Evolutionary conservation across 2,888 invertebrate genomes (phyloP).

Genomic region (Mellilla xanthometata): DNA sequence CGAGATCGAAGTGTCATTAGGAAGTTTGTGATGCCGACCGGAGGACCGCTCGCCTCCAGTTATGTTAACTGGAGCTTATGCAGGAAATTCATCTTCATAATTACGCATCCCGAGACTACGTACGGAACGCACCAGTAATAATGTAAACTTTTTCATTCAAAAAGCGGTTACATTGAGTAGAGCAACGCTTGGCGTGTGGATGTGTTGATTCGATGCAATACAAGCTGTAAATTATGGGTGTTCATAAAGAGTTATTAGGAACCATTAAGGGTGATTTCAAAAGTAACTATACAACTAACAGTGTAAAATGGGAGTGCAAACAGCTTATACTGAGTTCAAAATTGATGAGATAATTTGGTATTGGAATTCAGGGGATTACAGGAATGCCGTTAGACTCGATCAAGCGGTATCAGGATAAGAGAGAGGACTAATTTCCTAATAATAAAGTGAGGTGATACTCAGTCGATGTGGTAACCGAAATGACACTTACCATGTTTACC

Average conservation of each 20-base stretch:
- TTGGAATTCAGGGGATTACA: conserved; percentile 44
- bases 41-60: conserved; percentile 36
- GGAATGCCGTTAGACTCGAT: conserved; percentile 59
- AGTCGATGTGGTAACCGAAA: conserved; percentile 65
- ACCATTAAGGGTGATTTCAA: conserved; percentile 9
- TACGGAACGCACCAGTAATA: conserved; percentile 48
- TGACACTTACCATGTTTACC: conserved; percentile 38
- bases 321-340: conserved; percentile 36
- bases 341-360: conserved; percentile 49
- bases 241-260: conserved; percentile 20
- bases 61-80: conserved; percentile 63
- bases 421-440: conserved; percentile 61
- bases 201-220: background rate
- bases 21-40: conserved; percentile 71
- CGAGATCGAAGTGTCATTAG: conserved; percentile 81
- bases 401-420: conserved; percentile 46
- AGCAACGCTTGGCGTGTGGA: conserved; percentile 11
- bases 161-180: conserved; percentile 16
- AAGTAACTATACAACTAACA: conserved; percentile 21
- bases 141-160: conserved; percentile 30
- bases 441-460: conserved; percentile 63
- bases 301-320: conserved; percentile 16
- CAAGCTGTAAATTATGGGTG: conserved; percentile 5
- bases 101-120: conserved; percentile 51
- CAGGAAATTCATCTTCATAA: conserved; percentile 72